These are phyloP conservation scores for Adelognathus sp. DNA, from an alignment of 2,888 invertebrate species.

Conservation along the genomic window DNA sequence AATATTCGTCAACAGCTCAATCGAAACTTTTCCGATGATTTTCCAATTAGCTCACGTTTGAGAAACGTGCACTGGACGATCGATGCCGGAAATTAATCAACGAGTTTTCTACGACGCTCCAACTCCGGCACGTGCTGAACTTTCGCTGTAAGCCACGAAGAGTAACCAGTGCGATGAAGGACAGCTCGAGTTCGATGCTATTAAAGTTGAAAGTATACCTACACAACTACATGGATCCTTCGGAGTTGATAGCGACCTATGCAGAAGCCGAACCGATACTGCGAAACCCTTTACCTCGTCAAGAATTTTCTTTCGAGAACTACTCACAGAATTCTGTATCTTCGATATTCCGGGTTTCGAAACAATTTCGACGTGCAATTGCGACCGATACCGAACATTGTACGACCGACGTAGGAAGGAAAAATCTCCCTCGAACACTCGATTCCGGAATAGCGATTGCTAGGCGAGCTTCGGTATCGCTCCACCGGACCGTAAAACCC, in stretches of 20 bases:
- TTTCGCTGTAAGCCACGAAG: neutral
- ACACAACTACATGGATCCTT: neutral
- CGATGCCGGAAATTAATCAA: conserved; percentile 32
- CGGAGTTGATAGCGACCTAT: neutral
- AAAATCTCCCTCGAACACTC: neutral
- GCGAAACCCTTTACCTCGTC: neutral
- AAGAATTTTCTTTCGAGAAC: neutral
- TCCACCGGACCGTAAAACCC: conserved; percentile 16
- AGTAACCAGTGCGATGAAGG: neutral
- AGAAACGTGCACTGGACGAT: neutral
- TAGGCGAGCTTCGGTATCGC: neutral
- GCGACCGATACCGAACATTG: neutral
- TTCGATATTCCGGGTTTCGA: neutral
- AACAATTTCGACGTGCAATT: neutral
- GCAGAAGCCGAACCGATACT: neutral
- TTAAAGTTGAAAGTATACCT: neutral
- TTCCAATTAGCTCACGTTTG: neutral
- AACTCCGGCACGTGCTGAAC: neutral
- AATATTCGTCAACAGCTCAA: neutral
- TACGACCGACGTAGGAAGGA: neutral
- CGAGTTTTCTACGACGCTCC: conserved; percentile 9
- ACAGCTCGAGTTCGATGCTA: neutral
- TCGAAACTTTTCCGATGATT: neutral
- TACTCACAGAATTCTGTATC: neutral
- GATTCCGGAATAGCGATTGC: neutral